These are phyloP conservation scores for Phasianus colchicus DNA, from an alignment of 2,113 vertebrate genomes.

Conservation along the genomic window DNA sequence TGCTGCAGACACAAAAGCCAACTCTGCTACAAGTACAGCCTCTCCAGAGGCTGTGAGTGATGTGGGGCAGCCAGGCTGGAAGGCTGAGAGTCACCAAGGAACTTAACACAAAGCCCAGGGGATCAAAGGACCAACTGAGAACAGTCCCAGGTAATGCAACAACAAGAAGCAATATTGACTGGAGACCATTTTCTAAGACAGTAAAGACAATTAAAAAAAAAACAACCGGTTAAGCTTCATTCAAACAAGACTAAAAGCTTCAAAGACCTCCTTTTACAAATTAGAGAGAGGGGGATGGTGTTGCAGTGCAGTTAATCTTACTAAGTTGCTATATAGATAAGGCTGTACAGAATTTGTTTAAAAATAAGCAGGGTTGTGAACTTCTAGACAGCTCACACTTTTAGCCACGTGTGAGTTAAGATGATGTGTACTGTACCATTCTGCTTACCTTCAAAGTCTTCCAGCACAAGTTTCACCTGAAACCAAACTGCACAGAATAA, in stretches of 20 bases:
- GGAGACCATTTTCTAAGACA: neutral
- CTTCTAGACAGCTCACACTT: neutral
- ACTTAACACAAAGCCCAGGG: neutral
- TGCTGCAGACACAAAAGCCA: neutral
- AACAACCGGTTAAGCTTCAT: neutral
- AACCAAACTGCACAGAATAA: accelerated
- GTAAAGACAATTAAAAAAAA: no score
- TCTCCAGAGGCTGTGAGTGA: accelerated
- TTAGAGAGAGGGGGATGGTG: neutral
- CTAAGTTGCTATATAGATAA: neutral
- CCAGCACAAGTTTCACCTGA: neutral
- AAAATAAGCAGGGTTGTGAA: neutral
- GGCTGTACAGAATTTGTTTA: neutral
- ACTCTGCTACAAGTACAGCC: accelerated
- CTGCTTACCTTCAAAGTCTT: neutral
- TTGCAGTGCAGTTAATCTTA: neutral
- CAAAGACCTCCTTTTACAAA: neutral
- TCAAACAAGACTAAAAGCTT: neutral
- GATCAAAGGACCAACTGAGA: neutral
- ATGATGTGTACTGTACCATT: accelerated
- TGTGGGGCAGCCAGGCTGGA: neutral
- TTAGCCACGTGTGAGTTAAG: accelerated
- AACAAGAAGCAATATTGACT: neutral
- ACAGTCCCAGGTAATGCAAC: neutral
- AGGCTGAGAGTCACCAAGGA: neutral